A percentile compares a stretch with the other conserved stretches of the same genome.
These are phyloP conservation scores for Aix galericulata DNA, from an alignment of 2,113 vertebrate species.

Conservation along the genomic window DNA sequence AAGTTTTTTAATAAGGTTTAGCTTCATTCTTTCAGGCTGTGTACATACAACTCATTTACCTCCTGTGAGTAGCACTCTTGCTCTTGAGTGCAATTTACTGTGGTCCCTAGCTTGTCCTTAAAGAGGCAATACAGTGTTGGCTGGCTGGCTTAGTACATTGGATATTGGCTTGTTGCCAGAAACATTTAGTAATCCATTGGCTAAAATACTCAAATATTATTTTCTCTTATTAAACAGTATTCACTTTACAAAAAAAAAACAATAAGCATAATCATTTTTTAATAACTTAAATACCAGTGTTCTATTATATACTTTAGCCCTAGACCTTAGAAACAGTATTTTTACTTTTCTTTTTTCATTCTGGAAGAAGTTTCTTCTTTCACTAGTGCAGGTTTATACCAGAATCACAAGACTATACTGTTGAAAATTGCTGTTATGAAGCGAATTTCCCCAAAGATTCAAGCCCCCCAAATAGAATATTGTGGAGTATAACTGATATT, in stretches of 20 bases:
- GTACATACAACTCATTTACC: not conserved
- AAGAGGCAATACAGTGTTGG: not conserved
- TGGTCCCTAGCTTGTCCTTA: not conserved
- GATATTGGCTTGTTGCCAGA: not conserved
- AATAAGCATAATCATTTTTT: not conserved
- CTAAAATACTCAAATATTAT: not conserved
- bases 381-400: not conserved
- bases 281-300: not conserved
- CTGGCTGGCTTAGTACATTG: not conserved
- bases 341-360: not conserved
- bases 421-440: not conserved
- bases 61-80: not conserved
- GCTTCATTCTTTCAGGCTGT: not conserved
- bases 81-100: not conserved
- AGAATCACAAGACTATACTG: accelerated
- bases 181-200: not conserved
- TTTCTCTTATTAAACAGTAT: not conserved
- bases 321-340: not conserved
- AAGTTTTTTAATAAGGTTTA: not conserved
- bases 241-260: not conserved
- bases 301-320: not conserved
- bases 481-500: not conserved
- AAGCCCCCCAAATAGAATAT: not conserved
- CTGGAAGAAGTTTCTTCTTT: not conserved
- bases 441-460: not conserved